Percentiles rank a stretch among this genome's conserved stretches.
Conservation (phyloP, 1,140 invertebrate species). For the Caenorhabditis briggsae region DNA sequence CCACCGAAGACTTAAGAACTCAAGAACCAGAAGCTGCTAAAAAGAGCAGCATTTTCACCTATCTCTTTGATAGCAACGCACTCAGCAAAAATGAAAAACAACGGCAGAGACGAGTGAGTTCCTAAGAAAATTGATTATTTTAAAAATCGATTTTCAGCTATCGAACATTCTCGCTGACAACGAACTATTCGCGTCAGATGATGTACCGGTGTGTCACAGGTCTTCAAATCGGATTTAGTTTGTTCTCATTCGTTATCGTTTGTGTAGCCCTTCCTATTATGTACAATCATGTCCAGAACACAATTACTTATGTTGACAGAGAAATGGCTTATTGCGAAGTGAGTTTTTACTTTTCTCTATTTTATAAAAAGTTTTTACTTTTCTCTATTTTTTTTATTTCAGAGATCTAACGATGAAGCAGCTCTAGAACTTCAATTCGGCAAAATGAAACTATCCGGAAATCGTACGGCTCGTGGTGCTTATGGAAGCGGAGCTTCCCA, state of each 20-base stretch:
- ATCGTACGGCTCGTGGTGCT: slow-evolving; percentile 67
- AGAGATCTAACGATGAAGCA: slow-evolving; percentile 74
- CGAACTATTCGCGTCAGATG: slow-evolving; percentile 63
- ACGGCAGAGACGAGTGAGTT: slow-evolving; percentile 46
- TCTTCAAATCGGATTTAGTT: slow-evolving; percentile 76
- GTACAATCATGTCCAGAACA: slow-evolving; percentile 77
- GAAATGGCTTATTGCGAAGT: slow-evolving; percentile 77
- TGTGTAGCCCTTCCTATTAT: slow-evolving; percentile 74
- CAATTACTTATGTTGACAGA: slow-evolving; percentile 75
- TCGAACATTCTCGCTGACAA: slow-evolving; percentile 68
- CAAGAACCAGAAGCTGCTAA: slow-evolving; percentile 3
- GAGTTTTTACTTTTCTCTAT: slow-evolving; percentile 32
- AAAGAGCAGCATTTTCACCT: not conserved
- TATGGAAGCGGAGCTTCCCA: slow-evolving; percentile 48
- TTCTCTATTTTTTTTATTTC: slow-evolving; percentile 23
- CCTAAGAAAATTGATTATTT: not conserved
- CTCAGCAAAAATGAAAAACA: slow-evolving; percentile 55
- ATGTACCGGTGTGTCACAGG: slow-evolving; percentile 75
- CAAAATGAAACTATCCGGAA: slow-evolving; percentile 60
- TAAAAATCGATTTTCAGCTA: slow-evolving; percentile 47
- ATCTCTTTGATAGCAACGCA: slow-evolving; percentile 11
- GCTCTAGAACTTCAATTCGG: slow-evolving; percentile 71
- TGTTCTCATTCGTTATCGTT: slow-evolving; percentile 72
- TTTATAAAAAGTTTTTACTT: too few species aligned
- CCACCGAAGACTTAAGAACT: slow-evolving; percentile 38